Evolutionary conservation across 2,797 vertebrate genomes (phyloP).

Genomic region (Sebastes dallii): DNA sequence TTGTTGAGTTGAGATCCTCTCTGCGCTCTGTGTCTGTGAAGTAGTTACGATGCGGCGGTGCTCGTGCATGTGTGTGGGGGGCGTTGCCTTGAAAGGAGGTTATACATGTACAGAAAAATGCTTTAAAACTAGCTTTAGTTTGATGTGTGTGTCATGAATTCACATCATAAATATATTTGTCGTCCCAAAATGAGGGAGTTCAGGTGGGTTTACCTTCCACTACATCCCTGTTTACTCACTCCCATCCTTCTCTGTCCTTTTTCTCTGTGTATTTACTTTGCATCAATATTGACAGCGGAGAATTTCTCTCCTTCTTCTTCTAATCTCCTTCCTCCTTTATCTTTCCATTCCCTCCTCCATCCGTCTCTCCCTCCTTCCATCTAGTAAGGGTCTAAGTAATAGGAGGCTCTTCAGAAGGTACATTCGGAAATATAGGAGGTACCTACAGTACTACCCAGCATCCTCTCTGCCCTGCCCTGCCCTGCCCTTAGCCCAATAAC

Average conservation of each 20-base stretch:
- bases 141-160: not conserved
- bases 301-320: slow-evolving; percentile 43
- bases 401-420: slow-evolving; percentile 97
- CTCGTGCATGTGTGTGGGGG: too few relatives aligned
- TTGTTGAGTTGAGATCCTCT: too few relatives aligned
- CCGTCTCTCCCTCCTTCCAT: slow-evolving; percentile 83
- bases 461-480: slow-evolving; percentile 58
- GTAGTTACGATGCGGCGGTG: too few relatives aligned
- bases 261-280: slow-evolving; percentile 20
- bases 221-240: not conserved
- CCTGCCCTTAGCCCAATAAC: slow-evolving; percentile 35
- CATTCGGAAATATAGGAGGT: slow-evolving; percentile 92
- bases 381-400: slow-evolving; percentile 93
- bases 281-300: slow-evolving; percentile 33
- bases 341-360: slow-evolving; percentile 57
- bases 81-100: too few relatives aligned
- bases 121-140: not conserved
- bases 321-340: slow-evolving; percentile 59
- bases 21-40: too few relatives aligned
- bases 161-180: not conserved
- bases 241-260: not conserved
- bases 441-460: slow-evolving; percentile 76
- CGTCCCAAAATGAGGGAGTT: not conserved
- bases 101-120: not conserved
- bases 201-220: slow-evolving; percentile 4